Conservation (phyloP, 2,797 vertebrate species). For the Peromyscus attwateri region DNA sequence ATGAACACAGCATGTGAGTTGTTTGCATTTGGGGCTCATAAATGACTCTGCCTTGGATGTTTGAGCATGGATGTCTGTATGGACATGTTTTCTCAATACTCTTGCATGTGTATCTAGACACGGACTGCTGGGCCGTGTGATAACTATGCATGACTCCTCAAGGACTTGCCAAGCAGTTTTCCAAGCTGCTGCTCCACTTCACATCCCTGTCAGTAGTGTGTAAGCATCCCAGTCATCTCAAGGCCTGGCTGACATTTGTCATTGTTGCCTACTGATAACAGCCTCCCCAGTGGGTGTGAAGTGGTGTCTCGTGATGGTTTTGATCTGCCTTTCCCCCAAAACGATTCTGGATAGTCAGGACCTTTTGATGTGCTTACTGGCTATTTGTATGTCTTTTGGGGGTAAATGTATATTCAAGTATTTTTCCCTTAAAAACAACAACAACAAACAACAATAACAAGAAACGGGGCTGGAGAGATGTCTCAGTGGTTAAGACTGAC, state of each 20-base stretch:
- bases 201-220: not conserved
- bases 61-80: not conserved
- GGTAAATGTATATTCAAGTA: not conserved
- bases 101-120: not conserved
- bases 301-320: not conserved
- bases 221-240: not conserved
- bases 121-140: not conserved
- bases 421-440: not conserved
- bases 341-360: not conserved
- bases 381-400: not conserved
- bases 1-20: not conserved
- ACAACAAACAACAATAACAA: not conserved
- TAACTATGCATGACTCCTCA: not conserved
- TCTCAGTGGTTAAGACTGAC: not conserved
- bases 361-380: not conserved
- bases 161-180: not conserved
- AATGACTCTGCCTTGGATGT: not conserved
- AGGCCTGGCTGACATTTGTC: not conserved
- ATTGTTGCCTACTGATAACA: not conserved
- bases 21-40: not conserved
- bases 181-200: not conserved
- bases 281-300: not conserved
- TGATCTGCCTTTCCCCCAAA: not conserved
- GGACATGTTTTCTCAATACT: not conserved
- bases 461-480: not conserved